Percentiles rank a stretch among this genome's conserved stretches.
phyloP scores from a whole-genome alignment of 2,797 vertebrate genomes.

The Hippopotamyrus pictus region DNA sequence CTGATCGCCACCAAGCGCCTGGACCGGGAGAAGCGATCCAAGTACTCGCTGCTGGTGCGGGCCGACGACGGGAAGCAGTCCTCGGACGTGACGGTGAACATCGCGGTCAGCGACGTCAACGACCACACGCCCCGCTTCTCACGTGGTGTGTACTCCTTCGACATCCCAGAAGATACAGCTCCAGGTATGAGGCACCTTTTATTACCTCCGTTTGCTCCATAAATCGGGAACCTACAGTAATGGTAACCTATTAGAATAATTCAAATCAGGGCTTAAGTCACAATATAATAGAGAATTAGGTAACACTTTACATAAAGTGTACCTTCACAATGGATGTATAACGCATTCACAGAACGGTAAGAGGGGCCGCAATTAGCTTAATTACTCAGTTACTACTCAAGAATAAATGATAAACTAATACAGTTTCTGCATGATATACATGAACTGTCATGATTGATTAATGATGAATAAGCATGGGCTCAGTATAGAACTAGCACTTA shows the following conservation, averaged over 20 bases:
- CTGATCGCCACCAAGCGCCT: constrained; percentile 83
- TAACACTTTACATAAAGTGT: neutral
- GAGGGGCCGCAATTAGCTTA: neutral
- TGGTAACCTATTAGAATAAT: neutral
- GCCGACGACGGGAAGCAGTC: constrained; percentile 92
- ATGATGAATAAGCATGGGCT: neutral
- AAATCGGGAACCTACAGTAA: neutral
- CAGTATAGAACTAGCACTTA: neutral
- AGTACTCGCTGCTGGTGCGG: constrained; percentile 87
- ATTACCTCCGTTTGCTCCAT: neutral
- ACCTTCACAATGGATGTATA: neutral
- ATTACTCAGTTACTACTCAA: neutral
- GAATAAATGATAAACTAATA: neutral
- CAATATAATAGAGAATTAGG: neutral
- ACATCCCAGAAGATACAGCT: constrained; percentile 80
- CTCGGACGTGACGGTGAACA: constrained; percentile 88
- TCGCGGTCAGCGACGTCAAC: constrained; percentile 88
- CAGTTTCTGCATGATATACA: neutral
- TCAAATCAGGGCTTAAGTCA: neutral
- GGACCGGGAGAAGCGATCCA: constrained; percentile 85
- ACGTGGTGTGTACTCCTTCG: constrained; percentile 81
- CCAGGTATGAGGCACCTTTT: constrained; percentile 61
- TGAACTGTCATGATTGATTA: neutral
- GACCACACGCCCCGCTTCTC: constrained; percentile 90
- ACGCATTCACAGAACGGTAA: neutral